Percentiles rank a stretch among this genome's conserved stretches.
These are phyloP conservation scores for Garra rufa DNA, from an alignment of 2,113 vertebrate genomes.

Conservation along the genomic window DNA sequence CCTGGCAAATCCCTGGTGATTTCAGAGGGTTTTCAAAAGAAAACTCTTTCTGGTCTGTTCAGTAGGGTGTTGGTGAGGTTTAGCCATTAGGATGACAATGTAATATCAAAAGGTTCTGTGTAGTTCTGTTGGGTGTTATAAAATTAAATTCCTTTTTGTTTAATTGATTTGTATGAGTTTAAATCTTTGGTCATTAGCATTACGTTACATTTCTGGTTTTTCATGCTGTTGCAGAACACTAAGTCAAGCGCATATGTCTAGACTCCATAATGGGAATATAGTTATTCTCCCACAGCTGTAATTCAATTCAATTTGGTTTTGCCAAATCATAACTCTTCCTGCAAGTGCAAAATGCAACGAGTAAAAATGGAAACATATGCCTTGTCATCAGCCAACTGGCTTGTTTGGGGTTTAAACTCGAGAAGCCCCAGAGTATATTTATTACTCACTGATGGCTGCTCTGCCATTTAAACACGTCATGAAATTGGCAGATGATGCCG, in stretches of 20 bases:
- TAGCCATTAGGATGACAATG: background rate
- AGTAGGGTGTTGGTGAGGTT: background rate
- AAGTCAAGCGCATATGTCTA: background rate
- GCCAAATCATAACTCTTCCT: background rate
- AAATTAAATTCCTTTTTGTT: background rate
- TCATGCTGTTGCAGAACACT: background rate
- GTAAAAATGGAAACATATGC: background rate
- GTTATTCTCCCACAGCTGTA: background rate
- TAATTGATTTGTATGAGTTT: background rate
- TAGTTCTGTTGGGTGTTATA: background rate
- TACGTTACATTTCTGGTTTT: background rate
- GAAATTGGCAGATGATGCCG: background rate
- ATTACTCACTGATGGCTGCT: background rate
- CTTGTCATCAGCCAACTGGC: background rate
- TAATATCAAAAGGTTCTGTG: background rate
- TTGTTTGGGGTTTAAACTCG: background rate
- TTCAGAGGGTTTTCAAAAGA: background rate
- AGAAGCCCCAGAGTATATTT: background rate
- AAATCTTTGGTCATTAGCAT: background rate
- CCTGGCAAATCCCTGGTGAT: background rate
- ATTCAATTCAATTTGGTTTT: background rate
- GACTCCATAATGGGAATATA: background rate
- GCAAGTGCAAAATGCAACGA: background rate
- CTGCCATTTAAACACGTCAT: background rate
- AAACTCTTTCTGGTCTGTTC: background rate